Base-by-base conservation (phyloP, 2,888 invertebrate species). In the Callinectes sapidus region DNA sequence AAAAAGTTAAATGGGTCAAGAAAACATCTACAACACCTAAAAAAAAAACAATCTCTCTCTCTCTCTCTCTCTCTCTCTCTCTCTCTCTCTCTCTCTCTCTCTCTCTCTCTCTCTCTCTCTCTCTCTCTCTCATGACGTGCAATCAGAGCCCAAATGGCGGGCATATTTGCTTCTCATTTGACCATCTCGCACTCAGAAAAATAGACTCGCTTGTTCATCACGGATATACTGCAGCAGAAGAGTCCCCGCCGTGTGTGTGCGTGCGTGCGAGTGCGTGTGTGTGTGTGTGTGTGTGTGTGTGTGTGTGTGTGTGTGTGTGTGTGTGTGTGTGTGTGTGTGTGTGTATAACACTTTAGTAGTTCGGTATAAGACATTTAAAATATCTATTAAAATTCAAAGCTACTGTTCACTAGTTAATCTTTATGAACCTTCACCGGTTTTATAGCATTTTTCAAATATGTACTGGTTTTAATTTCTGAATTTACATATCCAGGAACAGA, bases 111-210 rank as follows among this genome's bases (percentile, higher is more conserved):
- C 61, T 61, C 61, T 61, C 61, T 61, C 61, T 61, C 61, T 61
- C 61, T 61, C 61, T 61, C 61, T 61, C 61, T 35, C 32, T 35
- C 77, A 77, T 77, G 77, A 77, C 77, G 77, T 77, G 77, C 77
- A 77, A 77, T 77, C 77, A 77, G 32, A 77, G 77, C 77, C 77
- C 77, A 32, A 77, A 77, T 32, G 77, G 23, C 77, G 77, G 77
- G 32, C 16, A 81, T 81, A 81, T 81, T 81, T 81, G 81, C 81
- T 81, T 81, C 81, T 81, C 81, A 81, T 81, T 81, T 81, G 81
- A 35, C 81, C 81, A 32, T 81, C 81, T 81, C 32, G 16, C 81
- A 32, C 81, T 81, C 81, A 81, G 81, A 81, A 35, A 81, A 81
- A 81, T 35, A 81, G 81, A 81, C 35, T 71, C 61, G 61, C 23